Base-by-base conservation (phyloP, 2,888 invertebrate species). In the Odiellus spinosus region DNA sequence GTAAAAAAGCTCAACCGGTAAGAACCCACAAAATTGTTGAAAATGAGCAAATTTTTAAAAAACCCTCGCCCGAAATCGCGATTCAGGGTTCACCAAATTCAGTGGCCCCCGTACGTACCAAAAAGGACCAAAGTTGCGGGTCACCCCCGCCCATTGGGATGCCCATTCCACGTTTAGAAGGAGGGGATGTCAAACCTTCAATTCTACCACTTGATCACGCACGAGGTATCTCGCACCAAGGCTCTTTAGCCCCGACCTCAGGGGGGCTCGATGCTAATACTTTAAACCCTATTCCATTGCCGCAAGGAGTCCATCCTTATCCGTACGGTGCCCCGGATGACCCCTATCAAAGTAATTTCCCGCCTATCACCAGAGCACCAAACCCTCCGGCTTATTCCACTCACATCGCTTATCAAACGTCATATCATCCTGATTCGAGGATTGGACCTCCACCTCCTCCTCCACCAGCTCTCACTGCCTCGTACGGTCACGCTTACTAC, bases 1-100 rank as follows among this genome's bases (percentile, higher is more conserved):
- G 43, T 14, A 42, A 48, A 21, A 48, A 46, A 42, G 47, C 50
- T 10, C 46, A 48, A 41, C 48, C 50, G 15, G 50, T 50, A 46
- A 48, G 50, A 48, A 5, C 10, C 34, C 10, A 32, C 12, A 18
- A 34, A 14, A 32, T 44, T 3, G 11, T 15, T 5, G 15, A 10
- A 8, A 26, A 26, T 6, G 5, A 26, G 26, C 8, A 8, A 6
- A 26, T 6, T 4, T 6, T 26, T 26, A 26, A 26, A 26, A 26
- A 26, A 26, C 26, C 26, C 26, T 26, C 26, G 8, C 8, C 26
- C 8, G 26, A 26, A 26, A 8, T 6, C 4, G 8, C 26, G 4
- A 26, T 26, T 26, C 26, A 26, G 26, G 26, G 26, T 26, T 26
- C 26, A 26, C 26, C 26, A 4, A 26, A 26, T 8, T 6, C 26